Conservation (phyloP, 2,888 invertebrate genomes). For the Stictocephala bisonia region DNA sequence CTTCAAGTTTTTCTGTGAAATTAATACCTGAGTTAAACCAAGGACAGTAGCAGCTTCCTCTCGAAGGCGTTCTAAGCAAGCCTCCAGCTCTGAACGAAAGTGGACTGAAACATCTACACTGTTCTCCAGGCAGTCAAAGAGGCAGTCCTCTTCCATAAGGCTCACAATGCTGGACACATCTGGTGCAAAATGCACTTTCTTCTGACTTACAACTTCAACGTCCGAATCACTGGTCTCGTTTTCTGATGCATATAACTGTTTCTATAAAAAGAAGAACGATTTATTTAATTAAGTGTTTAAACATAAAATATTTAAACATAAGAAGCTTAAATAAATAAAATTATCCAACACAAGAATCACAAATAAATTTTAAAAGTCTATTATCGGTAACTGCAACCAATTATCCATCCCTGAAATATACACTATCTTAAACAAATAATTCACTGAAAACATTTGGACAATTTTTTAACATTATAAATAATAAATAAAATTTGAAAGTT, state of each 20-base stretch:
- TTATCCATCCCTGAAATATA: too few relatives aligned
- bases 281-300: too few relatives aligned
- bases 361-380: too few relatives aligned
- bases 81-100: slow-evolving; percentile 74
- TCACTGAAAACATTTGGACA: too few relatives aligned
- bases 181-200: slow-evolving; percentile 77
- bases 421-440: too few relatives aligned
- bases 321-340: too few relatives aligned
- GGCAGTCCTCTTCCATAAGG: slow-evolving; percentile 72
- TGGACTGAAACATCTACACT: slow-evolving; percentile 62
- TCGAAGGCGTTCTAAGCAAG: slow-evolving; percentile 74
- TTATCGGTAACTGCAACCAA: too few relatives aligned
- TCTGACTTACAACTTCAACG: slow-evolving; percentile 11
- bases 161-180: slow-evolving; percentile 72
- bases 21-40: slow-evolving; percentile 60
- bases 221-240: neutral
- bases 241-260: neutral
- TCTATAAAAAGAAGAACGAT: too few relatives aligned
- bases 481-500: too few relatives aligned
- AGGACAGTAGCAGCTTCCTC: slow-evolving; percentile 78
- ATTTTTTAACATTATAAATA: too few relatives aligned
- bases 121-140: slow-evolving; percentile 63
- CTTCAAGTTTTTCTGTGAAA: neutral
- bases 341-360: too few relatives aligned
- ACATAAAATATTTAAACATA: too few relatives aligned